Evolutionary conservation across 2,113 vertebrate genomes (phyloP).

Genomic region (Phrynosoma blainvillii): DNA sequence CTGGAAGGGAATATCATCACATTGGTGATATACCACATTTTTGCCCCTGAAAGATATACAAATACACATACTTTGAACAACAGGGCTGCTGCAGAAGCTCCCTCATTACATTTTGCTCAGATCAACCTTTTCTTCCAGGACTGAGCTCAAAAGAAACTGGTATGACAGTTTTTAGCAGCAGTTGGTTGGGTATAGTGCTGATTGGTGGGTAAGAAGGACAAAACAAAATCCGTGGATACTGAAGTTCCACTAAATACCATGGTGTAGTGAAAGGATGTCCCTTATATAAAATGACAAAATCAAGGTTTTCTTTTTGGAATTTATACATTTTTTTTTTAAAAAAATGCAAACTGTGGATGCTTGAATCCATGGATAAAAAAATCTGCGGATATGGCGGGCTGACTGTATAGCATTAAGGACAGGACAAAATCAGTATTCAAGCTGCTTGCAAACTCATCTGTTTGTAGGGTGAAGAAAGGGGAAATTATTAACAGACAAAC

Average conservation of each 20-base stretch:
- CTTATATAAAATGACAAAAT: no score
- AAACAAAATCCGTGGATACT: no score
- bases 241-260: no score
- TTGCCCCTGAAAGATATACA: background rate
- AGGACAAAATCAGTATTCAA: background rate
- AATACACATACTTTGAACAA: background rate
- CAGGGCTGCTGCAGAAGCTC: background rate
- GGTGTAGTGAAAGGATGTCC: no score
- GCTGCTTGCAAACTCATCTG: background rate
- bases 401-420: no score
- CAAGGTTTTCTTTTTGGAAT: no score
- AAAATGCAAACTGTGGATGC: no score
- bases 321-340: no score
- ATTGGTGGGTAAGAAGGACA: background rate
- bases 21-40: background rate
- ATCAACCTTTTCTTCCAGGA: background rate
- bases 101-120: background rate
- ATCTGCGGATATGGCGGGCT: no score
- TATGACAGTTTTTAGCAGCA: background rate
- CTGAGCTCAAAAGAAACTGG: background rate
- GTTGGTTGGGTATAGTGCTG: background rate
- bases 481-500: no score
- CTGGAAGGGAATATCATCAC: background rate
- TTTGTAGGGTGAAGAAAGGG: background rate
- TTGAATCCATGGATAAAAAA: no score